Percentiles rank a stretch among this genome's conserved stretches.
phyloP scores from a whole-genome alignment of 1,140 invertebrate species.

The Lepidurus packardi region DNA sequence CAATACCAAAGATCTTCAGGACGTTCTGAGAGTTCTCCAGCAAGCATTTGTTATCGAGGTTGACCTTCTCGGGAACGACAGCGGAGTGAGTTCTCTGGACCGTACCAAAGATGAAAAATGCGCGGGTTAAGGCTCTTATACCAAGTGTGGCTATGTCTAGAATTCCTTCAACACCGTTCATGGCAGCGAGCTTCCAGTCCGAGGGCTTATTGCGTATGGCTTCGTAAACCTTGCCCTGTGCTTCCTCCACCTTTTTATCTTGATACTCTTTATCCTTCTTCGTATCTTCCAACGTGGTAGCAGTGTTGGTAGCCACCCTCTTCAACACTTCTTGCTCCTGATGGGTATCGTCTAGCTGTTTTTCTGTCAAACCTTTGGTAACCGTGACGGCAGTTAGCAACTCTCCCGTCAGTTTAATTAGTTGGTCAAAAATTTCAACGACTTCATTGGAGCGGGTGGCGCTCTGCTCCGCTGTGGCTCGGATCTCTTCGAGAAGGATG shows the following conservation, averaged over 20 bases:
- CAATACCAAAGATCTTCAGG: not conserved
- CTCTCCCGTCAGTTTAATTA: conserved; percentile 28
- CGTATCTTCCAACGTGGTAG: not conserved
- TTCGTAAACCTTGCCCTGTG: not conserved
- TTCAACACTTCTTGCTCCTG: not conserved
- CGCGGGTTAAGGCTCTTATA: too few species aligned
- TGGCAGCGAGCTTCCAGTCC: conserved; percentile 26
- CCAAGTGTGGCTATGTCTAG: too few species aligned
- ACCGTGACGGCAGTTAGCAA: conserved; percentile 25
- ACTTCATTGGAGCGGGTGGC: not conserved
- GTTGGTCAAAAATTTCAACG: conserved; percentile 8
- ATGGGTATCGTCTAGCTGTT: not conserved
- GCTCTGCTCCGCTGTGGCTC: not conserved
- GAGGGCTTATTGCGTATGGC: conserved; percentile 14
- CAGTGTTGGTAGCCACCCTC: not conserved
- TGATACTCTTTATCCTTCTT: not conserved
- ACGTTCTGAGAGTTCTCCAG: not conserved
- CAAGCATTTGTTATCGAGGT: not conserved
- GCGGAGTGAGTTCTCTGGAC: too few species aligned
- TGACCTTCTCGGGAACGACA: not conserved
- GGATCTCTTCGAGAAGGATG: not conserved
- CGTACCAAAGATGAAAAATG: too few species aligned
- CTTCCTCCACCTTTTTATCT: not conserved
- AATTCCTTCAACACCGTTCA: too few species aligned
- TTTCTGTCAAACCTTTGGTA: conserved; percentile 17